Base-by-base conservation (phyloP, 2,888 invertebrate species). In the Meiosimyza decipiens region DNA sequence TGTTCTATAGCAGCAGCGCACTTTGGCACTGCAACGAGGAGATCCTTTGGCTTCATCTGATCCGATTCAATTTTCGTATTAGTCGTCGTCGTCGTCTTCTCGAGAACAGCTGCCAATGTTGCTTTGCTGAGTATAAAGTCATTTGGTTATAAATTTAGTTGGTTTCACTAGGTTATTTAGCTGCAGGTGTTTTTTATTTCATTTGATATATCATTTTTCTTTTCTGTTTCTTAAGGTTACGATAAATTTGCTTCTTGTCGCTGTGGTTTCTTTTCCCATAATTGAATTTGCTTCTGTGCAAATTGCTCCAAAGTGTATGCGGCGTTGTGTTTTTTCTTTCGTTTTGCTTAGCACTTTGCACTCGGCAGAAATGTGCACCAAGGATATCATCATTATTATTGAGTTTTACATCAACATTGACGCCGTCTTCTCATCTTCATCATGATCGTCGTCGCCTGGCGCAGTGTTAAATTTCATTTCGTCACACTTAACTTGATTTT, bases 401-500 rank as follows among this genome's bases (percentile, higher is more conserved):
- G 9, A 6, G 18, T 59, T 65, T 33, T 33, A 11, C 52, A n/a
- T 52, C 13, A 16, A n/a, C 18, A 64, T 64, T 15, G 12, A 12
- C 52, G 33, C 47, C 64, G 11, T 54, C 33, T 13, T 65, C 16
- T 51, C 47, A 47, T 15, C 13, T 11, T 64, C 62, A 40, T 64
- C 22, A 50, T 16, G 13, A 55, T 18, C 55, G 6, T 52, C 52
- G 51, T 28, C 54, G 22, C 13, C 65, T 33, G 18, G 13, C 51
- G 40, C 15, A 47, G 71, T 71, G 57, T 71, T 64, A 52, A 57
- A 64, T 71, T 64, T 71, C 71, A 64, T 64, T 50, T 71, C 71
- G 63, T 71, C 71, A 71, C 64, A 63, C 71, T 64, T 59, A 55
- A 49, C 55, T 68, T 64, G 64, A 57, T 64, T 71, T 71, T 47